A percentile compares a stretch with the other conserved stretches of the same genome.
Conservation (phyloP, 1,140 invertebrate species). For the Drosophila kohkoa region DNA sequence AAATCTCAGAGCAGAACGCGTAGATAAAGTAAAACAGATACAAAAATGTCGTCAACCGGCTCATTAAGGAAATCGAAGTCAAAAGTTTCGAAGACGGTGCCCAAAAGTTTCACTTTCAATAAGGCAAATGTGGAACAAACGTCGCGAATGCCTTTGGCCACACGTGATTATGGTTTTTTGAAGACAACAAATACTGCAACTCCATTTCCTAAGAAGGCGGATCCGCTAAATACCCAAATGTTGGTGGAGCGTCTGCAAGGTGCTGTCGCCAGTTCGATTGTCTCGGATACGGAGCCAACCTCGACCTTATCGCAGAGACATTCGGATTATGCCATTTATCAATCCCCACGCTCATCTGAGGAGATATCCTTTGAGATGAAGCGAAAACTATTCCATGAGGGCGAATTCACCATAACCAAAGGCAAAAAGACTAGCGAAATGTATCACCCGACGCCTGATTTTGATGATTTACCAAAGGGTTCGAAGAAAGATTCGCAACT, state of each 20-base stretch:
- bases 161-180: slow-evolving; percentile 44
- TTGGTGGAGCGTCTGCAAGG: slow-evolving; percentile 9
- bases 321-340: not conserved
- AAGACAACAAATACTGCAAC: slow-evolving; percentile 18
- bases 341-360: too few relatives aligned
- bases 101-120: not conserved
- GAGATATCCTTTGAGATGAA: slow-evolving; percentile 42
- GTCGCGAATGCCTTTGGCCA: not conserved
- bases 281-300: not conserved
- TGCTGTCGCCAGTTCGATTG: not conserved
- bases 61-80: not conserved
- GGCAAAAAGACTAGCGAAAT: slow-evolving; percentile 39
- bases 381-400: slow-evolving; percentile 51
- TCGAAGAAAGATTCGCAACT: not conserved
- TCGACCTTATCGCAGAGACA: not conserved
- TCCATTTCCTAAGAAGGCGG: slow-evolving; percentile 1
- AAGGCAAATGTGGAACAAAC: not conserved
- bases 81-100: not conserved
- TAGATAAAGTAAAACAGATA: too few relatives aligned
- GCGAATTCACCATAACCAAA: slow-evolving; percentile 55
- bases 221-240: not conserved
- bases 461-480: not conserved
- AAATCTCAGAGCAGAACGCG: too few relatives aligned
- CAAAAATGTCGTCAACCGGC: not conserved
- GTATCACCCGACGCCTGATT: not conserved